These are phyloP conservation scores for Prinia subflava DNA, from an alignment of 2,113 vertebrate species.

Conservation along the genomic window DNA sequence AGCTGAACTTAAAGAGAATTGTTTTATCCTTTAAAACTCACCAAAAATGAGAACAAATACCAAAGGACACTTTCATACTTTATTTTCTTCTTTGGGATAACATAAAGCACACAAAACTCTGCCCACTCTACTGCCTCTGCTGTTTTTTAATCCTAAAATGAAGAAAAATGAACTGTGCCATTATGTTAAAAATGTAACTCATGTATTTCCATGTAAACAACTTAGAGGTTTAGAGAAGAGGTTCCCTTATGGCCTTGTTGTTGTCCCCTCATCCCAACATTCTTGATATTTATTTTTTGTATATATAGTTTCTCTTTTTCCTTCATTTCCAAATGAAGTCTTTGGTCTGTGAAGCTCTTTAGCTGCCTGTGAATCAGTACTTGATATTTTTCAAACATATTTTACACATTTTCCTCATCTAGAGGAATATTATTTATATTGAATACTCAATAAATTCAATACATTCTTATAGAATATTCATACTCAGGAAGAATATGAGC, in stretches of 20 bases:
- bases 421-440: background rate
- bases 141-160: background rate
- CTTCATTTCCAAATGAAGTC: background rate
- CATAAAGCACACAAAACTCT: background rate
- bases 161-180: background rate
- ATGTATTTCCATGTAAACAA: background rate
- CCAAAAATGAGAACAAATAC: background rate
- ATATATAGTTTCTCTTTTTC: background rate
- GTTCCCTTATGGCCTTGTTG: background rate
- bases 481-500: background rate
- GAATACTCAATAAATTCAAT: background rate
- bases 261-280: background rate
- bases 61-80: background rate
- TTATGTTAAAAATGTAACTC: background rate
- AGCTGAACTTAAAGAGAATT: background rate
- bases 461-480: background rate
- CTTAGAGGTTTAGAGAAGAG: background rate
- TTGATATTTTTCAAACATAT: background rate
- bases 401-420: background rate
- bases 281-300: background rate
- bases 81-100: background rate
- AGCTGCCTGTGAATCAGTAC: background rate
- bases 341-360: background rate
- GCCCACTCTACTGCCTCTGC: background rate
- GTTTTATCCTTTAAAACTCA: background rate